phyloP scores from a whole-genome alignment of 2,797 vertebrate species.

The Enteromius mattozi region DNA sequence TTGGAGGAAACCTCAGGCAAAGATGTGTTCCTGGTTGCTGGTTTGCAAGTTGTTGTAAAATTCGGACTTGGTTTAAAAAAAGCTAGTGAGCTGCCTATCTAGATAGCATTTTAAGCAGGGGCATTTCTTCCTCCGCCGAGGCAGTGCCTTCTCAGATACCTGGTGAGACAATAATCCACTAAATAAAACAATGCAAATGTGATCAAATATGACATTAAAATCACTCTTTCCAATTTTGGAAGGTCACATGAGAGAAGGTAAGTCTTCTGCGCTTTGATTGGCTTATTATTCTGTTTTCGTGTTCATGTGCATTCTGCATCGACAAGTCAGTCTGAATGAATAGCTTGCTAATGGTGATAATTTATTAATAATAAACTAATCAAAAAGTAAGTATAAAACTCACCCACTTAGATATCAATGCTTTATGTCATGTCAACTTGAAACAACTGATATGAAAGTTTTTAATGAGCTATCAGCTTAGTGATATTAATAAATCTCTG shows the following conservation, averaged over 20 bases:
- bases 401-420: not conserved
- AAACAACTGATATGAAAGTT: not conserved
- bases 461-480: not conserved
- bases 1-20: not conserved
- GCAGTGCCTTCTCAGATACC: not conserved
- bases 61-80: not conserved
- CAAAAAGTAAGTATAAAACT: not conserved
- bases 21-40: not conserved
- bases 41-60: not conserved
- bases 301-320: not conserved
- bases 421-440: not conserved
- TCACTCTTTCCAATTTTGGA: not conserved
- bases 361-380: not conserved
- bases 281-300: not conserved
- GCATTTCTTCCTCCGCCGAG: not conserved
- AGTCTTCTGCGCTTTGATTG: not conserved
- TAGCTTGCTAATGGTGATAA: not conserved
- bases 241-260: not conserved
- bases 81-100: not conserved
- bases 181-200: not conserved
- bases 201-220: not conserved
- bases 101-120: not conserved
- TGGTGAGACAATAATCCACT: not conserved
- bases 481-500: not conserved
- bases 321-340: not conserved